Evolutionary conservation across 1,140 invertebrate genomes (phyloP).

Genomic region (Zaprionus inermis): DNA sequence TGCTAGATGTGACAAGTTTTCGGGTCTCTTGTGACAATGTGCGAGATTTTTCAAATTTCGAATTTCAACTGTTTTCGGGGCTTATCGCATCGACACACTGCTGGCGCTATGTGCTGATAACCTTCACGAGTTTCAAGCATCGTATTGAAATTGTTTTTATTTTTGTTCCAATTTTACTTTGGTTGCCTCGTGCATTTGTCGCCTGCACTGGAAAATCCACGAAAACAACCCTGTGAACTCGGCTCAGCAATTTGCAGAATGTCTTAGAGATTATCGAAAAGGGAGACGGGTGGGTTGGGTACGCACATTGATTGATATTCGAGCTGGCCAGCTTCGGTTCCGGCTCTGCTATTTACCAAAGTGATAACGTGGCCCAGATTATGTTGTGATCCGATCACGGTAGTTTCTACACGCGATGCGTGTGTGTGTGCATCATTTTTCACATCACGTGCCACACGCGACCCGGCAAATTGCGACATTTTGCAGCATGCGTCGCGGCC

Average conservation of each 20-base stretch:
- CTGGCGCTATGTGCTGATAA: constrained; percentile 51
- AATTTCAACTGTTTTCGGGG: background rate
- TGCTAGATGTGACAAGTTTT: constrained; percentile 39
- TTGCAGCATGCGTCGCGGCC: constrained; percentile 70
- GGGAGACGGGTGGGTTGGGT: constrained; percentile 18
- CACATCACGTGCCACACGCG: constrained; percentile 79
- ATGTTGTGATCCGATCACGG: constrained; percentile 79
- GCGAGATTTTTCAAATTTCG: background rate
- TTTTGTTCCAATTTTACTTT: constrained; percentile 6
- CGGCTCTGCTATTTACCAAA: constrained; percentile 65
- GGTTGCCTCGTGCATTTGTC: constrained; percentile 3
- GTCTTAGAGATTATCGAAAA: constrained; percentile 55
- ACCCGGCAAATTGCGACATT: constrained; percentile 69
- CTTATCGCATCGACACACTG: constrained; percentile 45
- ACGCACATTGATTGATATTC: constrained; percentile 76
- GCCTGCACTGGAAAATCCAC: background rate
- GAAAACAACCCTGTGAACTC: constrained; percentile 21
- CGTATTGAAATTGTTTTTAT: constrained; percentile 47
- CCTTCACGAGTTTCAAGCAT: constrained; percentile 54
- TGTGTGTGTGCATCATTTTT: constrained; percentile 62
- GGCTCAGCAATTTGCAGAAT: constrained; percentile 63
- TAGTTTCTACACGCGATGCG: constrained; percentile 16
- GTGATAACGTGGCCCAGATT: constrained; percentile 77
- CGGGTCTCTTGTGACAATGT: constrained; percentile 24
- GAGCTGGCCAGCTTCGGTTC: constrained; percentile 39